A percentile compares a stretch with the other conserved stretches of the same genome.
Evolutionary conservation across 2,888 invertebrate species (phyloP).

Genomic region (Acrobasis repandana): DNA sequence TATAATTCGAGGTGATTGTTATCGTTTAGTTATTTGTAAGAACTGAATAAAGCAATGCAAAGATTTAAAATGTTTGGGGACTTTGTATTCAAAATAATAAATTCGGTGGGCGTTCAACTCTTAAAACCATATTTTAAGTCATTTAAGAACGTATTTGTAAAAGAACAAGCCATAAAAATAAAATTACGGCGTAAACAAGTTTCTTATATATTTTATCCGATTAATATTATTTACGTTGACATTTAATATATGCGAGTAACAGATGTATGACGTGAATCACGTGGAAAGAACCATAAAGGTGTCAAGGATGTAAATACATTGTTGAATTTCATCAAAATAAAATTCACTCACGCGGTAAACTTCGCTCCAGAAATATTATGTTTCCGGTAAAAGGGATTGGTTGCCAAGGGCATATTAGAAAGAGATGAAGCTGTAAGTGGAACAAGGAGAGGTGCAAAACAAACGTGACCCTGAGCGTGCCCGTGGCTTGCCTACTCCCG

Average conservation of each 20-base stretch:
- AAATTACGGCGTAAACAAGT: background rate
- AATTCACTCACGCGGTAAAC: background rate
- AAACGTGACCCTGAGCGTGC: conserved; percentile 63
- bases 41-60: too few species aligned
- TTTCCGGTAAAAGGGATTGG: conserved; percentile 33
- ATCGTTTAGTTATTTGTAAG: too few species aligned
- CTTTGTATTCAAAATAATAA: too few species aligned
- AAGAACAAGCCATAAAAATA: background rate
- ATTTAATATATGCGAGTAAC: background rate
- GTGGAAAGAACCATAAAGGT: background rate
- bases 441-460: conserved; percentile 53
- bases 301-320: conserved; percentile 12
- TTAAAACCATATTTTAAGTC: too few species aligned
- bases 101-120: too few species aligned
- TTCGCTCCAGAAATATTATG: conserved; percentile 21
- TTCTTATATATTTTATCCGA: background rate
- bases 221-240: conserved; percentile 1
- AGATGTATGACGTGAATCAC: background rate
- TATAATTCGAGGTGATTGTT: background rate
- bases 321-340: background rate
- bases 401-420: conserved; percentile 46
- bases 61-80: too few species aligned
- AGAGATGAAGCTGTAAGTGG: conserved; percentile 36
- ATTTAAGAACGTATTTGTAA: background rate
- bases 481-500: conserved; percentile 52